Conservation (phyloP, 2,888 invertebrate species). For the Trachelus stipa region DNA sequence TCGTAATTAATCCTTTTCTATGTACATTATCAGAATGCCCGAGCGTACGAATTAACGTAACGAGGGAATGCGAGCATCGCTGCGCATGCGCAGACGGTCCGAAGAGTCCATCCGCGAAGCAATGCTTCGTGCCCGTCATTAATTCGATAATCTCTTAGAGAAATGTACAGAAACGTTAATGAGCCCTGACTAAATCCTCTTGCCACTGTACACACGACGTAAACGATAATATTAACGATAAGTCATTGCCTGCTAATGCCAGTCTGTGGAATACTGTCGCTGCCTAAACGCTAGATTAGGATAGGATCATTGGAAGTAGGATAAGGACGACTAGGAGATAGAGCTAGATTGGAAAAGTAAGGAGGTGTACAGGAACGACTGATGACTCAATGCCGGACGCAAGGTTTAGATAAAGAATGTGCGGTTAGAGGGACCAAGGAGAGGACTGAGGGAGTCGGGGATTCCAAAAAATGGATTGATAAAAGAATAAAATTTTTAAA, state of each 20-base stretch:
- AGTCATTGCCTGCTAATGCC: conserved; percentile 57
- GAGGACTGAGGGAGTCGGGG: not conserved
- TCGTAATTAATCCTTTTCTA: not conserved
- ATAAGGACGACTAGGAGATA: conserved; percentile 9
- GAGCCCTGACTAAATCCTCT: conserved; percentile 44
- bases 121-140: not conserved
- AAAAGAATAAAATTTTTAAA: conserved; percentile 11
- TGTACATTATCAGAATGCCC: conserved; percentile 9
- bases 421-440: not conserved
- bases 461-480: conserved; percentile 10
- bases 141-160: conserved; percentile 26
- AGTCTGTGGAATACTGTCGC: conserved; percentile 61
- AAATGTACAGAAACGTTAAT: conserved; percentile 50
- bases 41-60: not conserved
- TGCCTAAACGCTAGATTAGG: conserved; percentile 46
- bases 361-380: not conserved
- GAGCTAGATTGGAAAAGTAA: conserved; percentile 14
- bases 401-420: not conserved
- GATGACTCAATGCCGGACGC: conserved; percentile 4
- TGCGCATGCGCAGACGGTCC: not conserved
- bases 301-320: not conserved
- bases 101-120: not conserved
- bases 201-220: conserved; percentile 63
- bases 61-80: not conserved
- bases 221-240: conserved; percentile 55